Base-by-base conservation (phyloP, 1,140 invertebrate species). In the Lepidurus couesii region DNA sequence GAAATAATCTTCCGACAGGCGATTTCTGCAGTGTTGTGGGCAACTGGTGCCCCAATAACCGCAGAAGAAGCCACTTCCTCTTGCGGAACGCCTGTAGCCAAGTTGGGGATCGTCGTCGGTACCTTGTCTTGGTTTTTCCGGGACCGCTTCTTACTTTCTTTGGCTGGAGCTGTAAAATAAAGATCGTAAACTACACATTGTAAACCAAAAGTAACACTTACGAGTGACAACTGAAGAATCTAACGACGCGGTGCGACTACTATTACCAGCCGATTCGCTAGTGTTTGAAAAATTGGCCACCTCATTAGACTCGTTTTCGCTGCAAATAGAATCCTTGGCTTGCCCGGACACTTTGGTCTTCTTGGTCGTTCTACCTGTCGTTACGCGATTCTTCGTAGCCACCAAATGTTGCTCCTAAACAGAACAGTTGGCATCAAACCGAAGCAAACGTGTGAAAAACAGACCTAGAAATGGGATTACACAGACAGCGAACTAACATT, bases 351-450 rank as follows among this genome's bases (percentile, higher is more conserved):
- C 79, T 77, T 79, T 77, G 13, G 78, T 78, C 53, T 79, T 80
- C 73, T 79, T 80, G 44, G 65, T 80, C n/a, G 74, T 74, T 42
- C 76, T 47, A 43, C 47, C 79, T 21, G 44, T 79, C 10, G 73
- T 73, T 2, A 44, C 13, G 13, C 53, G 75, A 47, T 75, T 74
- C 21, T 80, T 80, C 21, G 78, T 80, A 26, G 81, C 47, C 44
- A 78, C 75, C 65, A 79, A 79, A 34, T 82, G 82, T 76, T 82
- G 82, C 65, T 82, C 82, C 82, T 82, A 78, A 2, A 78, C 80
- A 11, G 11, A 74, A 26, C 73, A 73, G 44, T 42, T 73, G 21
- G 26, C 7, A 9, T 26, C 43, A 77, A 74, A 45, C 42, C 34
- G 24, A 24, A 3, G 26, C 42, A 75, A 75, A 75, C 74, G 24